phyloP scores from a whole-genome alignment of 2,113 vertebrate species.

The Pholis gunnellus region DNA sequence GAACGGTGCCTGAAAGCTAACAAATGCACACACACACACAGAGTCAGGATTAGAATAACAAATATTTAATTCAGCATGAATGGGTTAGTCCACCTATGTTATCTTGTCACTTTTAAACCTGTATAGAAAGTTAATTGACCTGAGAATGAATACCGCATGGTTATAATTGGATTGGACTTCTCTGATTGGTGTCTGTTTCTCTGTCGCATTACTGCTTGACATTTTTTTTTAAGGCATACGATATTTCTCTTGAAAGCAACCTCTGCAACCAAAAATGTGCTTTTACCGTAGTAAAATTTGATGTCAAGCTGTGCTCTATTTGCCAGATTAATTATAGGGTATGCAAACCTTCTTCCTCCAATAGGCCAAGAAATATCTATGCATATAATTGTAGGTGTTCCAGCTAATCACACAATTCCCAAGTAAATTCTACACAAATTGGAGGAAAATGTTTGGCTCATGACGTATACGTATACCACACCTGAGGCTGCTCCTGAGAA shows the following conservation, averaged over 20 bases:
- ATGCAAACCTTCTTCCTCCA: neutral
- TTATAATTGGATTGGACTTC: conserved; percentile 3
- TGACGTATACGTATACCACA: neutral
- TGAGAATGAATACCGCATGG: neutral
- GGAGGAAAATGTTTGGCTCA: neutral
- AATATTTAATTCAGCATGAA: neutral
- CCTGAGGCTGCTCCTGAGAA: neutral
- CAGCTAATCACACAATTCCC: neutral
- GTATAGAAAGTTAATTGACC: conserved; percentile 15
- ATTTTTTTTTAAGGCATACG: neutral
- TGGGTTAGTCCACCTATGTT: conserved; percentile 9
- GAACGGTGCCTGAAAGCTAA: conserved; percentile 13
- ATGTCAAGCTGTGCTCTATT: neutral
- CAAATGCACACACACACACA: conserved; percentile 2
- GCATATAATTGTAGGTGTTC: neutral
- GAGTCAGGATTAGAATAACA: neutral
- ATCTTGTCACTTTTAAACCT: conserved; percentile 14
- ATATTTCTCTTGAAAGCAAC: no score
- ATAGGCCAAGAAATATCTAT: neutral
- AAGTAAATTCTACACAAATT: neutral
- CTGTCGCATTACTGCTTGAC: neutral
- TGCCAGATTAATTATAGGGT: neutral
- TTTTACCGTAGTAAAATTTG: neutral
- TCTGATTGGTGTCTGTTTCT: conserved; percentile 1
- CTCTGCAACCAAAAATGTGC: neutral